Evolutionary conservation across 2,113 vertebrate species (phyloP).

Genomic region (Podarcis raffonei): DNA sequence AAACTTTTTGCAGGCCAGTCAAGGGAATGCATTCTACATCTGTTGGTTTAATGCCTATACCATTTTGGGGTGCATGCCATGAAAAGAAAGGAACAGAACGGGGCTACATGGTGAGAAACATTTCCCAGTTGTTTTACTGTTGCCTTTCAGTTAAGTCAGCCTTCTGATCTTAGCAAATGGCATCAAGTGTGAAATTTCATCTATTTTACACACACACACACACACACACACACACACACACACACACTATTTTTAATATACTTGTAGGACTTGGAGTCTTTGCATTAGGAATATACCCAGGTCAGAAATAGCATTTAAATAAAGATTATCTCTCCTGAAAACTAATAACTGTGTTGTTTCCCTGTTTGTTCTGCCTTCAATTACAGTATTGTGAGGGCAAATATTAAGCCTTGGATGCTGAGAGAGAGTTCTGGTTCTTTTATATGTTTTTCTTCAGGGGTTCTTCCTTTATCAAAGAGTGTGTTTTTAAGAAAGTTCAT

Average conservation of each 20-base stretch:
- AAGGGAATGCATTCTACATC: conserved; percentile 6
- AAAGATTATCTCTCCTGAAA: conserved; percentile 7
- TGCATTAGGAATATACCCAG: neutral
- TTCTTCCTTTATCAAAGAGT: no score
- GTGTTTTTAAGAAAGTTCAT: no score
- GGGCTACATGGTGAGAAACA: conserved; percentile 36
- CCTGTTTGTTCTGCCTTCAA: neutral
- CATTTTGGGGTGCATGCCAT: neutral
- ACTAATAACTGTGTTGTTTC: rapidly evolving
- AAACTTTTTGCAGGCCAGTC: neutral
- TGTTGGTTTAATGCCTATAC: rapidly evolving
- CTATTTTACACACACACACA: neutral
- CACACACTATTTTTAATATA: neutral
- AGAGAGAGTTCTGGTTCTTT: neutral
- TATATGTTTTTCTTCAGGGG: neutral
- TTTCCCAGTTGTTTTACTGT: conserved; percentile 50
- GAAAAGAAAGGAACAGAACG: conserved; percentile 24
- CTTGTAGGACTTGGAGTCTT: neutral
- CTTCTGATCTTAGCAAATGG: conserved; percentile 59
- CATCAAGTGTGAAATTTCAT: conserved; percentile 45
- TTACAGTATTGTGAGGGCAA: neutral
- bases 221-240: no score
- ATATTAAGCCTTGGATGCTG: neutral
- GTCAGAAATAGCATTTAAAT: neutral
- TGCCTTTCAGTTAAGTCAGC: conserved; percentile 27